Percentiles rank a stretch among this genome's conserved stretches.
Conservation (phyloP, 1,140 invertebrate species). For the Paramacrobiotus metropolitanus region DNA sequence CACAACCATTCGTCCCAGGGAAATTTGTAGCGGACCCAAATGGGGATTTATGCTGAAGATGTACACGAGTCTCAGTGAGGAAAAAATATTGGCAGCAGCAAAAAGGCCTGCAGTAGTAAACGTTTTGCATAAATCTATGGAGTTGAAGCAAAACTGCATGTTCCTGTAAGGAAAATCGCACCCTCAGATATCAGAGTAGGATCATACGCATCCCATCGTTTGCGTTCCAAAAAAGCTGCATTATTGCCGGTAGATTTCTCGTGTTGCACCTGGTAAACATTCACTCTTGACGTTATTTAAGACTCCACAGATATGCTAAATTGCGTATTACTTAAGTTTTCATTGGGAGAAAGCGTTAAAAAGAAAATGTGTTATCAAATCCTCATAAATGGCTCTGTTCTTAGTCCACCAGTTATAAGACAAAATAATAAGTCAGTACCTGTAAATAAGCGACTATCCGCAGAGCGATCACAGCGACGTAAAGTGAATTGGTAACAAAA, state of each 20-base stretch:
- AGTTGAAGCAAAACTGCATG: too few relatives aligned
- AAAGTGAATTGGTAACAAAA: conserved; percentile 89
- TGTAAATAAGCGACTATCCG: conserved; percentile 74
- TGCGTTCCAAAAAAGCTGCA: conserved; percentile 50
- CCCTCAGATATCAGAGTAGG: conserved; percentile 78
- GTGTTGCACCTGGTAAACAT: conserved; percentile 35
- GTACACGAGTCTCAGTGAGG: conserved; percentile 88
- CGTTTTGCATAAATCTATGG: too few relatives aligned
- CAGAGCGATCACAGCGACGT: conserved; percentile 82
- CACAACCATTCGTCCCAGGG: conserved; percentile 83
- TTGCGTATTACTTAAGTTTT: too few relatives aligned
- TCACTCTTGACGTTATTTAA: too few relatives aligned
- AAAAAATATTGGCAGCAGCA: conserved; percentile 78
- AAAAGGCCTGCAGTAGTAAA: too few relatives aligned
- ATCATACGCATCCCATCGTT: conserved; percentile 74
- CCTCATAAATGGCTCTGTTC: too few relatives aligned
- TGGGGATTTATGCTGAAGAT: conserved; percentile 98
- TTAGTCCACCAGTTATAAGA: too few relatives aligned
- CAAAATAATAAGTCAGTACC: too few relatives aligned
- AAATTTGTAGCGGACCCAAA: conserved; percentile 87
- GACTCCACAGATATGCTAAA: too few relatives aligned
- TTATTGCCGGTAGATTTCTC: conserved; percentile 43
- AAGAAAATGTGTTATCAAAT: too few relatives aligned
- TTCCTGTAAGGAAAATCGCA: too few relatives aligned
- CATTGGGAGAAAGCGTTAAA: too few relatives aligned